Conservation (phyloP, 1,140 invertebrate species). For the Cotesia glomerata region DNA sequence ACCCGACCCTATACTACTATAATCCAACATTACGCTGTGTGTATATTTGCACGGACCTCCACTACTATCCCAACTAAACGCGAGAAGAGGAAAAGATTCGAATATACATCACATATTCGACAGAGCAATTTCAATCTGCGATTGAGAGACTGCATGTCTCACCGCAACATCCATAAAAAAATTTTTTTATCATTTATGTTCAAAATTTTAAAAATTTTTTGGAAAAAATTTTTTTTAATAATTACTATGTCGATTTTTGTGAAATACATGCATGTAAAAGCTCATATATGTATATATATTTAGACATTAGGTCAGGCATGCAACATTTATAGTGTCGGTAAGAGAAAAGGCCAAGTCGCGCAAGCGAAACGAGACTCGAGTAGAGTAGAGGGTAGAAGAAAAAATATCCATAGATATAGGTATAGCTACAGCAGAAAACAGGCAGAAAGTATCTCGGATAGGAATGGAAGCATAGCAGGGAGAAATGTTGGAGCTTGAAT, state of each 20-base stretch:
- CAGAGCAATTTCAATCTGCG: no score
- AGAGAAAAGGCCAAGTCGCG: slow-evolving; percentile 30
- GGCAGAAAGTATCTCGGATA: background rate
- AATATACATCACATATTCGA: no score
- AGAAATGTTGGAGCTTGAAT: slow-evolving; percentile 40
- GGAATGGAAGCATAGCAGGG: background rate
- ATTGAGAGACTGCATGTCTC: background rate
- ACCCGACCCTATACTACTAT: background rate
- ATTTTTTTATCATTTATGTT: no score
- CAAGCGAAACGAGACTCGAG: slow-evolving; percentile 9
- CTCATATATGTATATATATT: no score
- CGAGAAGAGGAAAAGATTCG: background rate
- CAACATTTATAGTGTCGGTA: slow-evolving; percentile 25
- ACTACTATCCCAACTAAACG: no score
- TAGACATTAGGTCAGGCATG: slow-evolving; percentile 13
- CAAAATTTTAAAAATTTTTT: background rate
- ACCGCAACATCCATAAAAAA: background rate
- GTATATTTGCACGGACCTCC: no score
- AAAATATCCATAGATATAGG: background rate
- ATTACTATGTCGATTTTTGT: no score
- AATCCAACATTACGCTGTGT: no score
- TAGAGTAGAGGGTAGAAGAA: slow-evolving; percentile 1
- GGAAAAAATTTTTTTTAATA: background rate
- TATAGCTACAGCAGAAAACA: background rate
- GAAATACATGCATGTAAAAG: no score